Evolutionary conservation across 2,797 vertebrate species (phyloP).

Genomic region (Rachycentron canadum): DNA sequence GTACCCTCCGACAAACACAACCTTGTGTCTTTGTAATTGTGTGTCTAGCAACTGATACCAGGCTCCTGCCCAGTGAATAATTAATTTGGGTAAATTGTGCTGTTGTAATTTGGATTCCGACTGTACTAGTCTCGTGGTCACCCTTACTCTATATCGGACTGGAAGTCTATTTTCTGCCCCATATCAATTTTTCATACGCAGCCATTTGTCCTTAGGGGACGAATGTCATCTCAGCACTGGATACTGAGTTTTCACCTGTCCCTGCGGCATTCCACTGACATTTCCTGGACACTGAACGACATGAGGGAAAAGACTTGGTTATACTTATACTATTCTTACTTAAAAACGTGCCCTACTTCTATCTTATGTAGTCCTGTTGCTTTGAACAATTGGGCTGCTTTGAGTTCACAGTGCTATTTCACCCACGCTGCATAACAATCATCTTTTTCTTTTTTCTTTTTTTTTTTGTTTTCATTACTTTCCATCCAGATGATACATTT

Average conservation of each 20-base stretch:
- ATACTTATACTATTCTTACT: conserved; percentile 54
- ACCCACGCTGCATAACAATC: conserved; percentile 36
- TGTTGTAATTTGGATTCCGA: conserved; percentile 72
- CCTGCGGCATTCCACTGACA: conserved; percentile 58
- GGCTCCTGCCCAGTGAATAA: conserved; percentile 69
- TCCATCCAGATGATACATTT: conserved; percentile 51
- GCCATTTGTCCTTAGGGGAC: conserved; percentile 81
- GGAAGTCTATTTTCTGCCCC: conserved; percentile 83
- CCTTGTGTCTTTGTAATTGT: conserved; percentile 79
- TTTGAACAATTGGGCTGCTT: conserved; percentile 43
- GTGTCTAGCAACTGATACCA: conserved; percentile 73
- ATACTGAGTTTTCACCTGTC: conserved; percentile 71
- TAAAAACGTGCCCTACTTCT: conserved; percentile 54
- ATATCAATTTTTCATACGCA: conserved; percentile 85
- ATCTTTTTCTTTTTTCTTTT: conserved; percentile 18
- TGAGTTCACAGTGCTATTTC: conserved; percentile 37
- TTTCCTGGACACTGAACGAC: conserved; percentile 58
- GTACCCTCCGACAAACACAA: conserved; percentile 77
- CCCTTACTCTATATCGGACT: conserved; percentile 60
- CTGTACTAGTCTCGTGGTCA: conserved; percentile 64
- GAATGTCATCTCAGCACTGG: conserved; percentile 76
- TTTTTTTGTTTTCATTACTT: conserved; percentile 1
- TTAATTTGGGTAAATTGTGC: conserved; percentile 81
- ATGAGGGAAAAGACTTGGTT: conserved; percentile 39
- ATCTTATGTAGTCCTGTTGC: conserved; percentile 11